Base-by-base conservation (phyloP, 2,113 vertebrate genomes). In the Romanogobio albipinnatus region DNA sequence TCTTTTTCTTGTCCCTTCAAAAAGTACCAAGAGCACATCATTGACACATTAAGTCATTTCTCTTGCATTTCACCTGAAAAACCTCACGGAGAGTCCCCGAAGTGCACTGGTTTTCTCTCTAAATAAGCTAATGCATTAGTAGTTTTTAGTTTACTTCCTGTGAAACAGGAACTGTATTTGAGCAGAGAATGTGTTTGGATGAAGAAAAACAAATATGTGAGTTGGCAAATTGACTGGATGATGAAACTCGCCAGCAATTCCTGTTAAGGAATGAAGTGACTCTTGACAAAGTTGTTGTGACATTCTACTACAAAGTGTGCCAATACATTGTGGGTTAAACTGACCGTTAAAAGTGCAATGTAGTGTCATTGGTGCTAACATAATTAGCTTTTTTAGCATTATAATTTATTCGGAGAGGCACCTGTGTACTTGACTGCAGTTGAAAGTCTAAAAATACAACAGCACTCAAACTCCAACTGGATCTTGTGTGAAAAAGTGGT, bases 221-320 rank as follows among this genome's bases (percentile, higher is more conserved):
- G 70, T 70, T 36, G 79, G 24, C 73, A 24, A 24, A 47, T 22
- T 9, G 71, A 75, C 19, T 24, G 29, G 64, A 73, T 73, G 86
- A 82, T 85, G 83, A 77, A 87, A 82, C 71, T 39, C 11, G 11
- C 17, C 22, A 22, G 33, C 47, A 74, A 78, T 36, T 77, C 36
- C 43, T 2, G 62, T 70, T 5, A 71, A 39, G 6, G 1, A 39
- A 39, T 39, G 10, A 24, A 51, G 17, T 81, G 29, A 80, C 29
- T 85, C 33, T 53, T 33, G 15, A 56, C n/a, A 77, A 87, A 81
- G 62, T 87, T 58, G 24, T 33, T 66, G 33, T 33, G 76, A 36
- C 24, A 58, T 78, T 36, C 7, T 53, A 24, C 11, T n/a, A 15
- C 9, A 56, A 17, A 14, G 15, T 45, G 64, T 76, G 77, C 51